Evolutionary conservation across 2,888 invertebrate genomes (phyloP).

Genomic region (Neocrepidodera transversa): DNA sequence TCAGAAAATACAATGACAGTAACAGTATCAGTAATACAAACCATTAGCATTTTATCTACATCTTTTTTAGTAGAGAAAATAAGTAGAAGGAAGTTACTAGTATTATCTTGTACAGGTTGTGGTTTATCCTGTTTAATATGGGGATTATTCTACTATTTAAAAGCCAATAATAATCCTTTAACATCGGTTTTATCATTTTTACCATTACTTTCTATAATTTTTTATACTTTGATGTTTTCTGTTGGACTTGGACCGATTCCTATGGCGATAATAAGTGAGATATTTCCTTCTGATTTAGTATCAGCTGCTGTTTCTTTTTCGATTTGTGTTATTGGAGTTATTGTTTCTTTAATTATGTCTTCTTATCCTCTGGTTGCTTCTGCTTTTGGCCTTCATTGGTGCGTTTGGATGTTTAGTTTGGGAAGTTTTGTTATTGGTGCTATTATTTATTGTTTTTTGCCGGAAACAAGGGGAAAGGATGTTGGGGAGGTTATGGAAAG

Average conservation of each 20-base stretch:
- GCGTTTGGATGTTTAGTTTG: slow-evolving; percentile 23
- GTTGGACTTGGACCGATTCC: slow-evolving; percentile 23
- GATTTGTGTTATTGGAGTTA: background rate
- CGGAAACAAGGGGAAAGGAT: slow-evolving; percentile 30
- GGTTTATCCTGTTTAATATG: background rate
- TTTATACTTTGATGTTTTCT: slow-evolving; percentile 1
- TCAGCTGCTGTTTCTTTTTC: slow-evolving; percentile 12
- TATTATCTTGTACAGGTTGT: background rate
- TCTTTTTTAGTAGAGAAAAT: slow-evolving; percentile 5
- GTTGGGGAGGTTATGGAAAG: slow-evolving; percentile 16
- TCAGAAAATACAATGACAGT: slow-evolving; percentile 8
- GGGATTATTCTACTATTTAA: slow-evolving; percentile 12
- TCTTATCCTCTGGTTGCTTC: slow-evolving; percentile 9
- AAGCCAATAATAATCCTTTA: background rate
- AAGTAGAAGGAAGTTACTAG: background rate
- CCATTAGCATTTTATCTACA: background rate
- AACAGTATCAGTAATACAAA: background rate
- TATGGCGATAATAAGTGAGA: slow-evolving; percentile 13
- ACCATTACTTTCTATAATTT: background rate
- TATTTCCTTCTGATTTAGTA: slow-evolving; percentile 21
- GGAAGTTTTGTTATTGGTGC: slow-evolving; percentile 4
- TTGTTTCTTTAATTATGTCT: background rate
- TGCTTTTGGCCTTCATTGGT: slow-evolving; percentile 6
- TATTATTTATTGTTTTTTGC: slow-evolving; percentile 22
- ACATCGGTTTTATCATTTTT: background rate